phyloP scores from a whole-genome alignment of 2,797 vertebrate genomes.

The Galago senegalensis region DNA sequence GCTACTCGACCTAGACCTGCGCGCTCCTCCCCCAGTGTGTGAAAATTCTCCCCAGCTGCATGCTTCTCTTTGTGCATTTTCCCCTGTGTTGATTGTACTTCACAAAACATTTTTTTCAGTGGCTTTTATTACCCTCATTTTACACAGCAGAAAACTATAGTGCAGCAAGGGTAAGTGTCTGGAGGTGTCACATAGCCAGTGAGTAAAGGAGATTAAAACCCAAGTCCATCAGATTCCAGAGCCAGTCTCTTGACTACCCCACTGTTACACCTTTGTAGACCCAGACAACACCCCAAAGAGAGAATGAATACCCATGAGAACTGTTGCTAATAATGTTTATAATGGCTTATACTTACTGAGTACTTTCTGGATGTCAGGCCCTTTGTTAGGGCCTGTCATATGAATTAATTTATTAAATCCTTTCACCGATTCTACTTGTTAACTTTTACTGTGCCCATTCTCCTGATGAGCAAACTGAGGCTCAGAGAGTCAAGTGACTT shows the following conservation, averaged over 20 bases:
- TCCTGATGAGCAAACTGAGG: conserved; percentile 6
- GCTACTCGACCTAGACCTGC: neutral
- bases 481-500: neutral
- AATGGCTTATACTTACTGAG: neutral
- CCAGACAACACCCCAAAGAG: neutral
- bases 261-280: neutral
- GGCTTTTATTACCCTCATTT: neutral
- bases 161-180: neutral
- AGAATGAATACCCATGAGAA: neutral
- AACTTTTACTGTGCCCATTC: neutral
- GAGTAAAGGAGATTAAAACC: neutral
- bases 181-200: neutral
- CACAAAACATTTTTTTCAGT: neutral
- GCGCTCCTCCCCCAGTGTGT: neutral
- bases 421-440: neutral
- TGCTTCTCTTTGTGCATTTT: neutral
- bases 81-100: neutral
- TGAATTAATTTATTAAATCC: neutral
- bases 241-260: neutral
- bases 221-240: neutral
- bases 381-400: neutral
- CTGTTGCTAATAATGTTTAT: neutral
- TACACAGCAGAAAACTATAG: neutral
- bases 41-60: neutral
- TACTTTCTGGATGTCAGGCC: neutral